Evolutionary conservation across 1,140 invertebrate species (phyloP), one percentile per base, ranked within the genome.

Genomic region (Colletes gigas): DNA sequence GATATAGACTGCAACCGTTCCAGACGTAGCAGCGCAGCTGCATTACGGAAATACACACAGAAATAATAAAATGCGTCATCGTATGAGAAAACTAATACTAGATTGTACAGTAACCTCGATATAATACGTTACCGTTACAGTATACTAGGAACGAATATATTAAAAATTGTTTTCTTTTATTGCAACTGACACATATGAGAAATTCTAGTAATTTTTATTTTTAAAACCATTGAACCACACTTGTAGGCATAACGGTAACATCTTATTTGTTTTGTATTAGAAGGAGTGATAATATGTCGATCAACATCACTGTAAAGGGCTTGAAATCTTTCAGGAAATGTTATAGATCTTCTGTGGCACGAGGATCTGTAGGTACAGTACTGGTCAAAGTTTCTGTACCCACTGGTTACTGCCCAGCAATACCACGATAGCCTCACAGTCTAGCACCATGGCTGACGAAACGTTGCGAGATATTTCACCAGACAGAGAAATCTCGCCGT

Each of bases 381-480:
- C 15, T 72, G 39, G 17, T 12, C 44, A 47, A 9, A 14, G 0
- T 7, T 50, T 52, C 41, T 21, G 10, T 55, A 55, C 44, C 21
- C 50, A 50, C 50, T 50, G 50, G 50, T 8, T 9, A 50, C 50
- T 50, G 10, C 50, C 10, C 73, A 47, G 57, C 66, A 74, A 57
- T 30, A 30, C 30, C 30, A 63, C 63, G 70, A 80, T 74, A 77
- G 74, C 77, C 70, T 80, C 81, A 68, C 9, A 65, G 30, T 17
- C 65, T 21, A 47, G 19, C 44, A 19, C 17, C 0, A 54, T 1
- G 71, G 65, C 63, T 86, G 83, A 86, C 60, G 85, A 85, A 86
- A 86, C 3, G 12, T 80, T 65, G 59, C 12, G 47, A 68, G n/a
- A 47, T 62, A 70, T 83, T 86, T 83, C 83, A 47, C 62, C 72